Evolutionary conservation across 2,797 vertebrate species (phyloP), one percentile per base, ranked within the genome.

Genomic region (Phrynocephalus vlangalii): DNA sequence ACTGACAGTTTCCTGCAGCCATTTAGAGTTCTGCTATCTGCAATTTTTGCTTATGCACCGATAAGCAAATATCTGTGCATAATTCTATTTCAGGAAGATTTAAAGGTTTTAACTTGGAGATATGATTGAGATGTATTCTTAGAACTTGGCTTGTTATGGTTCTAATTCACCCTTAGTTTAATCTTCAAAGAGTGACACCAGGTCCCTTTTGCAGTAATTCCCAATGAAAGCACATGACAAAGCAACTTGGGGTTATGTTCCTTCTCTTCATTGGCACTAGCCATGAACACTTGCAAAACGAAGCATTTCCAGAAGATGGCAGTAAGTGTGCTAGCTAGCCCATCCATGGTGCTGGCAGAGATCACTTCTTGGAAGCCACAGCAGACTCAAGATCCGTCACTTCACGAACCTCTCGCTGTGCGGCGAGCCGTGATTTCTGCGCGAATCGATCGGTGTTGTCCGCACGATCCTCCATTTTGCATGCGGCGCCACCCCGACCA

Each of bases 281-380:
- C 73, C 24, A 24, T 26, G 66, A 83, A 80, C 38, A 11, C 24
- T 83, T 83, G 66, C 33, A 60, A 79, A 82, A 78, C 4, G 20
- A 60, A 22, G 48, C 48, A 68, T 78, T 70, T 83, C 86, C 86
- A 87, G 86, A 77, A 87, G 86, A 87, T 87, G 86, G 86, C 86
- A 83, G 86, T 56, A 83, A 56, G 15, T 77, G 44, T 77, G 63
- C 48, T 72, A 83, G 44, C 33, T 44, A 87, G 63, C 63, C 15
- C 68, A 30, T 63, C 24, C 16, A 52, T 33, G 1, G 63, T 30
- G 33, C 52, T 71, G 75, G 7, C 76, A 38, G 56, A 28, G n/a
- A 79, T 84, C 63, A 80, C 68, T 84, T 50, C 28, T 38, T 73
- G 52, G n/a, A 79, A 79, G 38, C 60, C 60, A 28, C 56, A 48